Base-by-base conservation (phyloP, 2,888 invertebrate species). In the Stenotaenia linearis region DNA sequence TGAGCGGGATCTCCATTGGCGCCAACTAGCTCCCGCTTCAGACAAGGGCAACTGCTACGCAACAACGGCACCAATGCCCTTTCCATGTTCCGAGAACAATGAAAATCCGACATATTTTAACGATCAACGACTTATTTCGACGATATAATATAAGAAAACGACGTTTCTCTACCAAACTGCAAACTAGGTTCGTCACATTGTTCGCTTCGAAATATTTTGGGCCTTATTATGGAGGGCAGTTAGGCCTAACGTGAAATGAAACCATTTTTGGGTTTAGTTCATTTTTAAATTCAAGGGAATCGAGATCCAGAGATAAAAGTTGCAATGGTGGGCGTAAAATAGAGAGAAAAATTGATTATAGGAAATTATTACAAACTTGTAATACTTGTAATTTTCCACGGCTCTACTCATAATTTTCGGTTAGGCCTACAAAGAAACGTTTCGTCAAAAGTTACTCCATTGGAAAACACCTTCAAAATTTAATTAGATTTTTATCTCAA, bases 1-100 rank as follows among this genome's bases (percentile, higher is more conserved):
- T 69, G 28, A 69, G 69, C 25, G 45, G n/a, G 69, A 69, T 69
- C 69, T 25, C 69, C 69, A 69, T 69, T 69, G 69, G 69, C 69
- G 69, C 69, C 69, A 56, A 56, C 56, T 56, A 21, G 56, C 56
- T 56, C 56, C 56, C n/a, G 21, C 56, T 56, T 56, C 56, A 69
- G 25, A 69, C 69, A 69, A 69, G 69, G 69, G 69, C 69, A 69
- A 69, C 69, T 25, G 69, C 69, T 69, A 69, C 69, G 69, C 69
- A 69, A 69, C 69, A 18, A 7, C 69, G 25, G 69, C 69, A 28
- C 69, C 69, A 69, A 69, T 25, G 69, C 28, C 69, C 69, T 69
- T 69, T 69, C 28, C 69, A 69, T 69, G 69, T 69, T 69, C 5
- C 23, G 69, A 69, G 69, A 69, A 69, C 69, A 69, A 69, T 69